A percentile compares a stretch with the other conserved stretches of the same genome.
Evolutionary conservation across 2,797 vertebrate species (phyloP).

Genomic region (Borostomias antarcticus): DNA sequence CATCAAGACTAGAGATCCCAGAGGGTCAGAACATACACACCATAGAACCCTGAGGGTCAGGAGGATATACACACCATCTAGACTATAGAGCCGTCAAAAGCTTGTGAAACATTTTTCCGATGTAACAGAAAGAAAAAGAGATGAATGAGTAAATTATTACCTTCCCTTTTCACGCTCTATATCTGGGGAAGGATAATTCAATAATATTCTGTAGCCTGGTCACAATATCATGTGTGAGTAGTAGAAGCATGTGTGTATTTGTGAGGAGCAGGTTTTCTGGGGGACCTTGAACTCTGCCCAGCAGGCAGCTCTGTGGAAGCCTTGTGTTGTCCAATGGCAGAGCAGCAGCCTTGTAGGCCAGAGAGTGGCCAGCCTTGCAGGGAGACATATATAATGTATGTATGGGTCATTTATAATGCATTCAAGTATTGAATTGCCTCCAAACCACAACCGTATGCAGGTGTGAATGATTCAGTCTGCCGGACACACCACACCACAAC

Average conservation of each 20-base stretch:
- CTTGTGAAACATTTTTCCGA: not conserved
- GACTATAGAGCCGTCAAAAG: not conserved
- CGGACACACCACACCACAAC: not conserved
- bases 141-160: not conserved
- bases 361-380: conserved; percentile 64
- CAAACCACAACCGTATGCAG: conserved; percentile 57
- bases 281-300: no score
- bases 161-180: no score
- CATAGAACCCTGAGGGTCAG: no score
- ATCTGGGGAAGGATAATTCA: not conserved
- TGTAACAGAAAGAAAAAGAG: not conserved
- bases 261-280: not conserved
- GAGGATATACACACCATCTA: no score
- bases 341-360: conserved; percentile 38
- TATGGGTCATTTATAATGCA: conserved; percentile 75
- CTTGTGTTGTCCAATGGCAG: conserved; percentile 10
- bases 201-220: not conserved
- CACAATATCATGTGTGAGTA: no score
- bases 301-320: no score
- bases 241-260: no score
- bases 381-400: conserved; percentile 74
- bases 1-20: no score
- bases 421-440: conserved; percentile 67
- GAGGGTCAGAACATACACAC: no score
- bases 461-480: conserved; percentile 70